A percentile compares a stretch with the other conserved stretches of the same genome.
These are phyloP conservation scores for Nothocercus nigrocapillus DNA, from an alignment of 2,113 vertebrate species.

Conservation along the genomic window DNA sequence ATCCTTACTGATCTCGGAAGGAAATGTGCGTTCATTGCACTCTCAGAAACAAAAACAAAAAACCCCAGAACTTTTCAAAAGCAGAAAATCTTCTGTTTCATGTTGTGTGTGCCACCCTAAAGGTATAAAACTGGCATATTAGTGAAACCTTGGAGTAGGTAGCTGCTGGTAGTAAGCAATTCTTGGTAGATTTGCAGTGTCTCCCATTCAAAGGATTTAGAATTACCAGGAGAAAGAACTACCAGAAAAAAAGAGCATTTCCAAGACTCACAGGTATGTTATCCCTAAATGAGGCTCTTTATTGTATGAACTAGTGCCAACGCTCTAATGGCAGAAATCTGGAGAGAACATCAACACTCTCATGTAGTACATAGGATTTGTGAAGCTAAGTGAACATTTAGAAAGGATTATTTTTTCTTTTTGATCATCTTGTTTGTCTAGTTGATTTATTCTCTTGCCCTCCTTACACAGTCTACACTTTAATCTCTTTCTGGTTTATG, in stretches of 20 bases:
- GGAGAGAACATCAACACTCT: background rate
- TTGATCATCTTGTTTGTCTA: slow-evolving; percentile 57
- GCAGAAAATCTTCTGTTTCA: background rate
- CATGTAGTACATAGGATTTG: background rate
- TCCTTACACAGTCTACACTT: slow-evolving; percentile 64
- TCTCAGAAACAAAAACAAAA: background rate
- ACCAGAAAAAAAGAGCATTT: background rate
- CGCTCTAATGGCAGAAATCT: background rate
- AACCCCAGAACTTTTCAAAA: background rate
- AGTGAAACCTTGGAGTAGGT: background rate
- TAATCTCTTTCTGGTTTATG: slow-evolving; percentile 76
- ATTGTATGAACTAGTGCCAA: background rate
- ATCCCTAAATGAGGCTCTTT: background rate
- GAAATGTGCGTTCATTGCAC: fast-evolving
- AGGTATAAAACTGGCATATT: background rate
- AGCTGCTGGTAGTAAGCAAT: background rate
- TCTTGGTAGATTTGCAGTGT: background rate
- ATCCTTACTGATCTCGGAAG: background rate
- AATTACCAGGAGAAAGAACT: background rate
- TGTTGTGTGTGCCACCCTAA: background rate
- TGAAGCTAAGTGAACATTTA: slow-evolving; percentile 2
- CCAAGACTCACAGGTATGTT: background rate
- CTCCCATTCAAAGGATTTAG: background rate
- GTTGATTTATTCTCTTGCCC: slow-evolving; percentile 66
- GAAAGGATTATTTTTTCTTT: slow-evolving; percentile 11